Percentiles rank a stretch among this genome's conserved stretches.
These are phyloP conservation scores for Camelus bactrianus DNA, from an alignment of 2,113 vertebrate genomes.

Conservation along the genomic window DNA sequence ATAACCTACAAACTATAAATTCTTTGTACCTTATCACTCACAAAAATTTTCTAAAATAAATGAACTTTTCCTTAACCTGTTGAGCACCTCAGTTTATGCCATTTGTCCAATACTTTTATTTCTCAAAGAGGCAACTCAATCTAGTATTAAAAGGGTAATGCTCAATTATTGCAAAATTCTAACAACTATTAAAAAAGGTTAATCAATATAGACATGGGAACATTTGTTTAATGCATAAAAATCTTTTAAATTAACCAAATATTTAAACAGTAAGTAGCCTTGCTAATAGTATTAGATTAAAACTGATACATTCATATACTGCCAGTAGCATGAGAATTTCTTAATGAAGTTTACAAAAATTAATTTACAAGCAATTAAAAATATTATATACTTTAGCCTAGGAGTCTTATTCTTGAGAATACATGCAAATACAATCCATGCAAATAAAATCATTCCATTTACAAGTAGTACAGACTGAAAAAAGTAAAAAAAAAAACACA, in stretches of 20 bases:
- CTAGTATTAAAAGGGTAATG: background rate
- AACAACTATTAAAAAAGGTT: background rate
- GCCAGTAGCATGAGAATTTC: background rate
- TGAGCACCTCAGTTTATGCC: background rate
- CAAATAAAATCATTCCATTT: background rate
- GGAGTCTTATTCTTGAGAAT: background rate
- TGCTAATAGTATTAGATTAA: conserved; percentile 39
- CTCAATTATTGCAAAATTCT: background rate
- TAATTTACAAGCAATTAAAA: conserved; percentile 54
- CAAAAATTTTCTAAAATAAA: background rate
- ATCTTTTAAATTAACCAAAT: conserved; percentile 37
- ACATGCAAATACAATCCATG: conserved; percentile 1
- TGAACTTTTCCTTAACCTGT: background rate
- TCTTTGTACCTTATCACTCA: background rate
- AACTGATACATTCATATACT: conserved; percentile 10
- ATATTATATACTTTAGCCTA: conserved; percentile 3
- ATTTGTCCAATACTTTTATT: background rate
- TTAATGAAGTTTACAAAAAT: conserved; percentile 33
- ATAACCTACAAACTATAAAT: background rate
- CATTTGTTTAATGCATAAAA: background rate
- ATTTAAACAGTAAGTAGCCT: conserved; percentile 20
- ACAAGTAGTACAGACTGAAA: background rate
- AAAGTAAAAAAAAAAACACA: background rate
- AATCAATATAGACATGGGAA: background rate
- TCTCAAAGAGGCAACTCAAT: background rate